Evolutionary conservation across 1,140 invertebrate species (phyloP), one percentile per base, ranked within the genome.

Genomic region (Eupristina koningsbergeri): DNA sequence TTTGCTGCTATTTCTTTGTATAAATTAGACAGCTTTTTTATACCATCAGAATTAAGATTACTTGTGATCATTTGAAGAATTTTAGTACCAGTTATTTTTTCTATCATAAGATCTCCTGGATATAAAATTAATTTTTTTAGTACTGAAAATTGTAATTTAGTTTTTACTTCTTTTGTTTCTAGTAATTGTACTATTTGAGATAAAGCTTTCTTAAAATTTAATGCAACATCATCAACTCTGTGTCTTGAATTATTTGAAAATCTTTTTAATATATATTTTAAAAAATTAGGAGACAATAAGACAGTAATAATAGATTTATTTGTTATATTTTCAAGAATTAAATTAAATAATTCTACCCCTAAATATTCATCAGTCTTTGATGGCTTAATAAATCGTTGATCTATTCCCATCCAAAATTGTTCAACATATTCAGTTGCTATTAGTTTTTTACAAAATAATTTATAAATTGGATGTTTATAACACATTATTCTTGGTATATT

Each of bases 61-160:
- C 91, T 89, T n/a, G 93, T 94, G 58, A 95, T 92, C 39, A 93
- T 91, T 88, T 95, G 94, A 5, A 96, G 89, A 67, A 95, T 84
- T 86, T 93, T 94, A 22, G 93, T 94, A 39, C 94, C 94, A 45
- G 95, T 95, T 45, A 94, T 94, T 89, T 96, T 95, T 87, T 95
- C 94, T 85, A 96, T 95, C 90, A 95, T 94, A 83, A 96, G 93
- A 87, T 94, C 94, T 3, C 95, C 95, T 11, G 95, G 94, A 89
- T 93, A 91, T 50, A 95, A 91, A 41, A 96, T 89, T 8, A 96
- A 88, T 87, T 94, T 95, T 79, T 95, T 94, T 58, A 96, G 88
- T 8, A 94, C 90, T 67, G 89, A 89, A 47, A 95, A 89, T 88
- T 94, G 93, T 41, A 92, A 91, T 87, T 93, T 92, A n/a, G 90